Conservation (phyloP, 2,797 vertebrate genomes). For the Knipowitschia caucasica region DNA sequence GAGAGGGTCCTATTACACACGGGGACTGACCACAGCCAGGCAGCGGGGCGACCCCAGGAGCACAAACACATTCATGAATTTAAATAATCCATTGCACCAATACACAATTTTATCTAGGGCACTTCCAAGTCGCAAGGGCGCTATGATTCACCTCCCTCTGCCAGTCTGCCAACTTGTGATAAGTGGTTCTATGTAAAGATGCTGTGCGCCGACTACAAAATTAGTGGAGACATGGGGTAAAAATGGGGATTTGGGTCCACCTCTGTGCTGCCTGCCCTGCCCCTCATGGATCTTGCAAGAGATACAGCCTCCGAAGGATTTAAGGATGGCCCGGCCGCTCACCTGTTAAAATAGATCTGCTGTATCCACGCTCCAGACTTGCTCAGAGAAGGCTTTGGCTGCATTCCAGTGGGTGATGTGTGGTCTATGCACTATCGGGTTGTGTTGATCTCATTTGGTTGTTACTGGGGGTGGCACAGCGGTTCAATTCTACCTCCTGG, state of each 20-base stretch:
- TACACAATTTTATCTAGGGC: constrained; percentile 62
- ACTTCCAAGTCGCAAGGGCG: constrained; percentile 59
- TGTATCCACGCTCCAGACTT: constrained; percentile 35
- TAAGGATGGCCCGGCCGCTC: constrained; percentile 44
- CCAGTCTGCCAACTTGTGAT: constrained; percentile 42
- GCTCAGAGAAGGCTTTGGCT: constrained; percentile 6
- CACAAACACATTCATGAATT: constrained; percentile 49
- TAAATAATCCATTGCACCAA: constrained; percentile 65
- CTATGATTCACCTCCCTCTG: constrained; percentile 59
- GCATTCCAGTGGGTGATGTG: background rate
- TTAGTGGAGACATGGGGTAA: constrained; percentile 20
- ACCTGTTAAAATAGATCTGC: constrained; percentile 54
- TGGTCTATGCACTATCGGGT: background rate
- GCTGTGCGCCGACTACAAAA: constrained; percentile 13
- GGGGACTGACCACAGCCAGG: constrained; percentile 49
- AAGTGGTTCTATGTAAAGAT: constrained; percentile 13
- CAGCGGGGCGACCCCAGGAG: constrained; percentile 48
- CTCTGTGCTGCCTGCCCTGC: constrained; percentile 49
- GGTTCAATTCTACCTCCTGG: too few relatives aligned
- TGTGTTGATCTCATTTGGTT: background rate
- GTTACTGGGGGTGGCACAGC: too few relatives aligned
- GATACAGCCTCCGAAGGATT: constrained; percentile 62
- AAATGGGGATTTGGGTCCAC: constrained; percentile 44
- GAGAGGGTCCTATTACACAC: constrained; percentile 44
- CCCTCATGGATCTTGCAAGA: constrained; percentile 63